phyloP scores from a whole-genome alignment of 2,797 vertebrate genomes.

The Amazonetta brasiliensis region DNA sequence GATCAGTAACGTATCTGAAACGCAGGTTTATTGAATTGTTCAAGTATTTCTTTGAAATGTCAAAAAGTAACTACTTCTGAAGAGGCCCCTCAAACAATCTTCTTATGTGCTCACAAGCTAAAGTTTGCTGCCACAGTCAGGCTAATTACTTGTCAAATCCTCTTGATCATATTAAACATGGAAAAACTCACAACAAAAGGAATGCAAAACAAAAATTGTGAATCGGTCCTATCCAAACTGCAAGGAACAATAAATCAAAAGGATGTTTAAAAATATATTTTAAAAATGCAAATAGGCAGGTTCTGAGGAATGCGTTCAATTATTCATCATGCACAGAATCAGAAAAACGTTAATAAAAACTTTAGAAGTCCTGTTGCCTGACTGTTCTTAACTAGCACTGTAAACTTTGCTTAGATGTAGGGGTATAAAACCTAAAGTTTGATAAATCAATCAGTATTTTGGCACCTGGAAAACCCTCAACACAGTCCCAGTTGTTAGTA shows the following conservation, averaged over 20 bases:
- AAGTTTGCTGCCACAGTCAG: slow-evolving; percentile 25
- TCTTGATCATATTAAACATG: slow-evolving; percentile 54
- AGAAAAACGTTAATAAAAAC: slow-evolving; percentile 32
- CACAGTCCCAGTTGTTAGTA: background rate
- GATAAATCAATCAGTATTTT: background rate
- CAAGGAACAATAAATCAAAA: slow-evolving; percentile 63
- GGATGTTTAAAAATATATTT: background rate
- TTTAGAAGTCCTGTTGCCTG: background rate
- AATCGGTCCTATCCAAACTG: slow-evolving; percentile 2
- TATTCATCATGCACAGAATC: slow-evolving; percentile 14
- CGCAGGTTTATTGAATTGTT: slow-evolving; percentile 13
- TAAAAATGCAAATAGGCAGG: slow-evolving; percentile 37
- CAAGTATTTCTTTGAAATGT: slow-evolving; percentile 58
- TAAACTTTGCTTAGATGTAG: background rate
- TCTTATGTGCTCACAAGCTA: slow-evolving; percentile 24
- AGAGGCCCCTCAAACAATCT: background rate
- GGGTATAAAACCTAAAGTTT: background rate
- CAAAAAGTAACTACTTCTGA: slow-evolving; percentile 32
- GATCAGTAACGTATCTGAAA: background rate
- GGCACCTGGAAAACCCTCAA: fast-evolving
- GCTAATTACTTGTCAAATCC: slow-evolving; percentile 69
- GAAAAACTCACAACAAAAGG: slow-evolving; percentile 26
- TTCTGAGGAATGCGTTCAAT: slow-evolving; percentile 24
- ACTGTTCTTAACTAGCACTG: background rate
- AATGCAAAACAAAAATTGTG: background rate